Base-by-base conservation (phyloP, 2,113 vertebrate species). In the Melanocharis versteri region DNA sequence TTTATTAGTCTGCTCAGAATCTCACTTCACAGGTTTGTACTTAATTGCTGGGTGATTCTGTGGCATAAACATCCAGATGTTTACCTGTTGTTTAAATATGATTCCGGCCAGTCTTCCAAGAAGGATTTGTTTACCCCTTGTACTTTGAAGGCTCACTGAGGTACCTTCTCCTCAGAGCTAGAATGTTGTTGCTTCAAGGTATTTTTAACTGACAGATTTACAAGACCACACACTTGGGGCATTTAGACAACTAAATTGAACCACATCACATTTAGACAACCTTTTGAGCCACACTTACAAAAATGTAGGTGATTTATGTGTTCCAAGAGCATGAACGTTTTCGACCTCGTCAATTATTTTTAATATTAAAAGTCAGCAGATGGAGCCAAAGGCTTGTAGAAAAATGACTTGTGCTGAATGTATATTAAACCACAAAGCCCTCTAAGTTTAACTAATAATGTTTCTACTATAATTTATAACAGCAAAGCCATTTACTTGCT, bases 311-410 rank as follows among this genome's bases (percentile, higher is more conserved):
- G 68, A 65, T 44, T 71, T 47, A 31, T 2, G 17, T 28, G 44
- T 85, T 93, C 10, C 5, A 39, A 81, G 89, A 45, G 5, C 62
- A 12, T 16, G 18, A 62, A 64, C 0, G 0, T 40, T 84, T 88
- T 69, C 68, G 89, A 54, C 18, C 45, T 54, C 13, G 33, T 92
- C 83, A 58, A 78, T 96, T 96, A 96, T 93, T 85, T 95, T 96
- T 97, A 97, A 95, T 97, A 84, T 86, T 94, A 92, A 97, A 97
- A 97, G 97, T 98, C 98, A 98, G 98, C 97, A 98, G 98, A 98
- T 98, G 98, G 98, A 98, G 98, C 98, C 97, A 98, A 95, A 98
- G 98, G 62, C 98, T 96, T 96, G 93, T 85, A 91, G 96, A 97
- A 98, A 97, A 97, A 92, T 82, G 89, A 88, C 87, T 96, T 92